Conservation (phyloP, 2,113 vertebrate species). For the Vireo altiloquus region DNA sequence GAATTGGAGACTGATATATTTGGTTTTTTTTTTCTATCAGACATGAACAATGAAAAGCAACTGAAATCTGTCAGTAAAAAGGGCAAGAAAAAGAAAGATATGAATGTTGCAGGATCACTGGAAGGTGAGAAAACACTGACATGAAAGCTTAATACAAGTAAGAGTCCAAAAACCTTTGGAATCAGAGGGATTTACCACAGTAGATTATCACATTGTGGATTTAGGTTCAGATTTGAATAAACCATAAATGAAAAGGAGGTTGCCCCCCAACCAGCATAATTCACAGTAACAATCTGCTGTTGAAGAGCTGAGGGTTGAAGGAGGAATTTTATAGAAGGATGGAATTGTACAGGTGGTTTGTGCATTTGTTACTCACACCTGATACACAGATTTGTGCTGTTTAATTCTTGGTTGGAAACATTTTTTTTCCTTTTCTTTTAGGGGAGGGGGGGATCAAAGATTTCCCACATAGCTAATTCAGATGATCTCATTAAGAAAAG, state of each 20-base stretch:
- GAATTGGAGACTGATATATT: not conserved
- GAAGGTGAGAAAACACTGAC: slow-evolving; percentile 59
- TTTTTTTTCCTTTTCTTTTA: too few relatives aligned
- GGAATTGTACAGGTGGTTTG: not conserved
- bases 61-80: slow-evolving; percentile 50
- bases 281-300: not conserved
- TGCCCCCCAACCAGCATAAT: not conserved
- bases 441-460: not conserved
- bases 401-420: not conserved
- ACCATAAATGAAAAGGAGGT: not conserved
- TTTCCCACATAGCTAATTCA: not conserved
- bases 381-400: not conserved
- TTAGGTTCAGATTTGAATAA: not conserved
- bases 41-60: not conserved
- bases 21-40: not conserved
- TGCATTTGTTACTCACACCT: not conserved
- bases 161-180: not conserved
- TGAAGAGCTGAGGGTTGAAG: not conserved
- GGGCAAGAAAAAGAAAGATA: slow-evolving; percentile 77
- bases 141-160: not conserved
- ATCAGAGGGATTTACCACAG: not conserved
- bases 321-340: not conserved
- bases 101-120: slow-evolving; percentile 65
- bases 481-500: not conserved
- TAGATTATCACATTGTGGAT: not conserved